Evolutionary conservation across 2,888 invertebrate species (phyloP).

Genomic region (Gisinianus flammeolus): DNA sequence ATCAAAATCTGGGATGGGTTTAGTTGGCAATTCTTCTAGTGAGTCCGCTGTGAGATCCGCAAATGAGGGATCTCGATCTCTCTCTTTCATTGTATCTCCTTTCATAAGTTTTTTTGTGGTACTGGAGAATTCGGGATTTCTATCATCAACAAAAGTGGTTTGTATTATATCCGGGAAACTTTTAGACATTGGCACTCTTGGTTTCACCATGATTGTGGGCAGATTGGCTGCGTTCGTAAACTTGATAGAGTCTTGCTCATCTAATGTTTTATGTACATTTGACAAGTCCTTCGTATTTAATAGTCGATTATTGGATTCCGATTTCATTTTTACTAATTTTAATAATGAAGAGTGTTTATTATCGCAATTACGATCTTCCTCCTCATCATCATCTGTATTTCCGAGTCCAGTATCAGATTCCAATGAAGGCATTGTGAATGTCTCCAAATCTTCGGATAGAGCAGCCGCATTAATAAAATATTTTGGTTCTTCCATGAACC

Average conservation of each 20-base stretch:
- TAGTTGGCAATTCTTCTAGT: slow-evolving; percentile 47
- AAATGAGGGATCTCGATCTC: slow-evolving; percentile 14
- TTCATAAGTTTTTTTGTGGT: slow-evolving; percentile 46
- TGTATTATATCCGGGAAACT: slow-evolving; percentile 52
- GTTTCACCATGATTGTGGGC: slow-evolving; percentile 37
- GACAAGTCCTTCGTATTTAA: too few relatives aligned
- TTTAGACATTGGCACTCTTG: slow-evolving; percentile 56
- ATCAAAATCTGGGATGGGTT: not conserved
- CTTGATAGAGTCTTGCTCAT: not conserved
- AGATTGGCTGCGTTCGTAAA: too few relatives aligned
- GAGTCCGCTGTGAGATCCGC: slow-evolving; percentile 52
- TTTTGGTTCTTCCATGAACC: slow-evolving; percentile 48
- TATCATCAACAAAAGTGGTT: slow-evolving; percentile 38
- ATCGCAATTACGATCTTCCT: not conserved
- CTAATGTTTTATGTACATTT: not conserved
- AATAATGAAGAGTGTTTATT: not conserved
- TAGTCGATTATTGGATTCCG: not conserved
- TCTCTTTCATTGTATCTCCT: slow-evolving; percentile 38
- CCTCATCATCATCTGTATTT: slow-evolving; percentile 10
- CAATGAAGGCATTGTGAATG: slow-evolving; percentile 26
- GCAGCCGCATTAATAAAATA: slow-evolving; percentile 58
- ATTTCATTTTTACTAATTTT: not conserved
- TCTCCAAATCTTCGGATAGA: slow-evolving; percentile 37
- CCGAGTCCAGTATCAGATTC: slow-evolving; percentile 21
- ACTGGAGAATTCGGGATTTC: not conserved